phyloP scores from a whole-genome alignment of 1,140 invertebrate genomes.

The Musca domestica region DNA sequence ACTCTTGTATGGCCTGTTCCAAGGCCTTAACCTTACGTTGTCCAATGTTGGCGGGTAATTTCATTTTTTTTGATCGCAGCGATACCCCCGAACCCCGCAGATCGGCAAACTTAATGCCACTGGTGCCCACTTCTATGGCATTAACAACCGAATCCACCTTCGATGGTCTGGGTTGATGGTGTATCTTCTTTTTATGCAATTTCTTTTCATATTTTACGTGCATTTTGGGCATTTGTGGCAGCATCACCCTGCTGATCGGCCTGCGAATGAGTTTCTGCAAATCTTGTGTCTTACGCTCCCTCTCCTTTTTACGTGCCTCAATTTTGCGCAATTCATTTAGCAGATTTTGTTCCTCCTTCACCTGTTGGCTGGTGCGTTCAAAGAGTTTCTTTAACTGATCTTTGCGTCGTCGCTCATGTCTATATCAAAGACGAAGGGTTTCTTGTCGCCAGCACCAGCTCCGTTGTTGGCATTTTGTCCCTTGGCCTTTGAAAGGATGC shows the following conservation, averaged over 20 bases:
- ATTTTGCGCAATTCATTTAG: conserved; percentile 92
- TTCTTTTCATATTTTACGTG: conserved; percentile 67
- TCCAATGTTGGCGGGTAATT: conserved; percentile 89
- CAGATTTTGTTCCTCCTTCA: conserved; percentile 92
- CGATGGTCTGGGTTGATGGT: conserved; percentile 70
- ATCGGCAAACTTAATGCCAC: conserved; percentile 96
- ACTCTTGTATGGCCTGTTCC: conserved; percentile 84
- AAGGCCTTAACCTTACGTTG: conserved; percentile 96
- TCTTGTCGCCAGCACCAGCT: conserved; percentile 63
- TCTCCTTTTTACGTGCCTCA: conserved; percentile 94
- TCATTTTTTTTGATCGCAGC: conserved; percentile 90
- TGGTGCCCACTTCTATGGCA: conserved; percentile 81
- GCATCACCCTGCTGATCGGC: conserved; percentile 69
- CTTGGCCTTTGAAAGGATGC: conserved; percentile 61
- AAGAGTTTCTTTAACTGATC: conserved; percentile 91
- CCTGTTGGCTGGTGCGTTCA: conserved; percentile 88
- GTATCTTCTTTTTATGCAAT: conserved; percentile 68
- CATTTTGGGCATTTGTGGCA: conserved; percentile 42
- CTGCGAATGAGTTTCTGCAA: conserved; percentile 95
- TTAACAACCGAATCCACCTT: conserved; percentile 71
- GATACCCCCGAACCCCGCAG: conserved; percentile 86
- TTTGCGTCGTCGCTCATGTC: conserved; percentile 91
- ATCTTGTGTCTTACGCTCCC: conserved; percentile 97
- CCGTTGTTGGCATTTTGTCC: conserved; percentile 30
- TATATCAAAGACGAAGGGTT: conserved; percentile 86